Base-by-base conservation (phyloP, 2,888 invertebrate species). In the Dryococelus australis region DNA sequence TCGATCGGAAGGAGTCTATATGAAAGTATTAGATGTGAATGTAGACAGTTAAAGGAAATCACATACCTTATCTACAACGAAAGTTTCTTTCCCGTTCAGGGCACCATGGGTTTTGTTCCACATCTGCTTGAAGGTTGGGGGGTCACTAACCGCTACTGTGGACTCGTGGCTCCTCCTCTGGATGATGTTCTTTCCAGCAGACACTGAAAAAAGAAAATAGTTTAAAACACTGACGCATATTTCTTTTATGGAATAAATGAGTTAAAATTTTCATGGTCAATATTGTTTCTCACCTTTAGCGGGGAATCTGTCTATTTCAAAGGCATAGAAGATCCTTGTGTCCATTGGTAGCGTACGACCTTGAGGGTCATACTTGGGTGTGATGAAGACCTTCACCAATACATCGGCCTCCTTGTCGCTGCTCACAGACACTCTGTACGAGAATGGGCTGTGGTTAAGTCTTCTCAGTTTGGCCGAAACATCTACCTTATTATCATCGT, bases 381-480 rank as follows among this genome's bases (percentile, higher is more conserved):
- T 96, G 78, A 96, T 90, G 94, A 95, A 96, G 43, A 96, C 92
- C 90, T 95, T 95, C 87, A 96, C 91, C 24, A 94, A 93, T 3
- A 94, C 95, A 88, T 95, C 93, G 78, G 92, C 92, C 13, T 93
- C 92, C 89, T 94, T 93, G 86, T 95, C 94, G 87, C 96, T 94
- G 87, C 94, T 93, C 28, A 96, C 92, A 81, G 94, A 92, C 89
- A 96, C 92, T 88, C 93, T 93, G 89, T 95, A 93, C 87, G 93
- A 93, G 93, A 96, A 97, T 3, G 94, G 93, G 89, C 95, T 94
- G 93, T 96, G 95, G 92, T 96, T 95, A 65, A 97, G 92, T 90
- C 96, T 95, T 89, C 94, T 93, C 91, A 96, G 96, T 86, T 95
- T 94, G 13, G 95, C 94, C 90, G 94, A 93, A 90, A 94, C 94